A percentile compares a stretch with the other conserved stretches of the same genome.
phyloP scores from a whole-genome alignment of 1,140 invertebrate genomes.

The Apis dorsata region DNA sequence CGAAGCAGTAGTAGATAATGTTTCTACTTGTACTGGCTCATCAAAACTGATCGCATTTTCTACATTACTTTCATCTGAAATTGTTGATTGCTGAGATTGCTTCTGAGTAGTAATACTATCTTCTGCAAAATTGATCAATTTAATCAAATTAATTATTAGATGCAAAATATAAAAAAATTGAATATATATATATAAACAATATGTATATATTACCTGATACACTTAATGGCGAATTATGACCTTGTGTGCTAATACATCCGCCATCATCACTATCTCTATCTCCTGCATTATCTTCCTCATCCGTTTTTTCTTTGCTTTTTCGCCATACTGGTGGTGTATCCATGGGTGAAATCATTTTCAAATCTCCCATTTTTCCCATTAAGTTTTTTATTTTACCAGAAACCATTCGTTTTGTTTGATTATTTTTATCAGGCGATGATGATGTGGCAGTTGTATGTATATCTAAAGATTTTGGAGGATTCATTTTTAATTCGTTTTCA shows the following conservation, averaged over 20 bases:
- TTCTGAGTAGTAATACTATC: slow-evolving; percentile 44
- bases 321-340: slow-evolving; percentile 72
- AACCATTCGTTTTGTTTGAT: slow-evolving; percentile 60
- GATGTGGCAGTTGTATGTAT: slow-evolving; percentile 49
- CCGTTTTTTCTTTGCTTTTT: slow-evolving; percentile 69
- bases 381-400: slow-evolving; percentile 76
- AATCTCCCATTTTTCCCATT: slow-evolving; percentile 75
- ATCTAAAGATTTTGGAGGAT: slow-evolving; percentile 69
- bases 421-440: slow-evolving; percentile 48
- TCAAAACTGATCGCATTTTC: slow-evolving; percentile 77
- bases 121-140: slow-evolving; percentile 48
- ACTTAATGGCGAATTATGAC: slow-evolving; percentile 58
- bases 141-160: background rate
- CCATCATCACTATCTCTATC: slow-evolving; percentile 70
- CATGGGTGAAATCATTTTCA: slow-evolving; percentile 77
- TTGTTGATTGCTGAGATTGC: slow-evolving; percentile 49
- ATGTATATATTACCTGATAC: slow-evolving; percentile 62
- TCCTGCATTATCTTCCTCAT: slow-evolving; percentile 57
- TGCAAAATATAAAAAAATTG: background rate
- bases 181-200: too few relatives aligned
- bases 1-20: slow-evolving; percentile 76
- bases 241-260: slow-evolving; percentile 56
- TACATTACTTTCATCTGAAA: slow-evolving; percentile 65
- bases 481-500: slow-evolving; percentile 51
- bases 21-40: slow-evolving; percentile 75